phyloP scores from a whole-genome alignment of 2,797 vertebrate genomes.

The Centroberyx gerrardi region DNA sequence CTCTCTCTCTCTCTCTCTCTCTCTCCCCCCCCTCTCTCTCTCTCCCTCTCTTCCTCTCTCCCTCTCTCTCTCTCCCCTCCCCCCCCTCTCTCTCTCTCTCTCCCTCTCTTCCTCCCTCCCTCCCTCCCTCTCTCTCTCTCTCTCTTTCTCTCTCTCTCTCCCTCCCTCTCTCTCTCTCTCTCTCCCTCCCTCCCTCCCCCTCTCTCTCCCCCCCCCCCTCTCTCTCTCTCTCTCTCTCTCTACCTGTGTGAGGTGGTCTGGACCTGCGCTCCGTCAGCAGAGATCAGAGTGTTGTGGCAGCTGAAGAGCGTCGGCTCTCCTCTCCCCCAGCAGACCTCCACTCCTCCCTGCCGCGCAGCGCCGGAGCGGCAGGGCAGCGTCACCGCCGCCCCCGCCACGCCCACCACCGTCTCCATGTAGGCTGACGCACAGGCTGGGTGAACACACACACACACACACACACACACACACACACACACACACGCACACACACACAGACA shows the following conservation, averaged over 20 bases:
- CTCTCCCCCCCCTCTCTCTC: too few species aligned
- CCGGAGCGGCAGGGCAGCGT: slow-evolving; percentile 82
- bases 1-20: too few species aligned
- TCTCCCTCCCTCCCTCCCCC: too few species aligned
- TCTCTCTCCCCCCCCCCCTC: too few species aligned
- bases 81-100: too few species aligned
- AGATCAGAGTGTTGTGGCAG: slow-evolving; percentile 79
- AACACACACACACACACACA: not conserved
- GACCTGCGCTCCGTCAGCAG: slow-evolving; percentile 67
- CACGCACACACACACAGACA: not conserved
- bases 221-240: too few species aligned
- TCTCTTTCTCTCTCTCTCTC: too few species aligned
- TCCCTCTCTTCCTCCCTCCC: too few species aligned
- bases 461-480: not conserved
- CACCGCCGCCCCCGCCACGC: slow-evolving; percentile 74
- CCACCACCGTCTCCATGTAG: slow-evolving; percentile 52
- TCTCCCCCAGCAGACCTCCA: slow-evolving; percentile 89
- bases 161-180: too few species aligned
- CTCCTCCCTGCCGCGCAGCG: not conserved
- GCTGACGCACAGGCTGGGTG: slow-evolving; percentile 20
- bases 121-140: too few species aligned
- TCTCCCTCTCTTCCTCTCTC: too few species aligned
- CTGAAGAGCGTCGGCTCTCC: slow-evolving; percentile 66
- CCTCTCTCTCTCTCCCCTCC: too few species aligned
- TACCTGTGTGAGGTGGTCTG: slow-evolving; percentile 75